Conservation (phyloP, 2,797 vertebrate species). For the Natrix natrix region DNA sequence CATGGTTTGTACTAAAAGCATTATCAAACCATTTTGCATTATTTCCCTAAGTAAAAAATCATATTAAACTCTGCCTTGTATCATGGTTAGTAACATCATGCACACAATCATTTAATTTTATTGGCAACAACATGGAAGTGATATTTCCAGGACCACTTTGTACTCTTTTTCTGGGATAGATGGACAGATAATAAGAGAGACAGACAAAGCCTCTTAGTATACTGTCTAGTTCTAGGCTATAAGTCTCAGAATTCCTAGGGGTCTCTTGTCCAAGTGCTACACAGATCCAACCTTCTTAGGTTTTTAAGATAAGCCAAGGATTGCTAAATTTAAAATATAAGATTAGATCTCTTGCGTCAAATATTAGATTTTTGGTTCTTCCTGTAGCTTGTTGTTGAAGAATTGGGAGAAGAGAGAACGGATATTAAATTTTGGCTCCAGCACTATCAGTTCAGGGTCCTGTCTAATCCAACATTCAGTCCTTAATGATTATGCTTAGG, state of each 20-base stretch:
- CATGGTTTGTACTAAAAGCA: not conserved
- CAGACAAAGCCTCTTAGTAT: not conserved
- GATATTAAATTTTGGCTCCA: not conserved
- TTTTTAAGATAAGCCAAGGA: not conserved
- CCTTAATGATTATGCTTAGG: not conserved
- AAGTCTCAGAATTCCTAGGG: not conserved
- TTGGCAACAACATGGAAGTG: not conserved
- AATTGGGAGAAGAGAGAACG: not conserved
- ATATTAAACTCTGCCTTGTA: not conserved
- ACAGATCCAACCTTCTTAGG: not conserved
- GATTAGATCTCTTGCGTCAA: not conserved
- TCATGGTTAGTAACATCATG: not conserved
- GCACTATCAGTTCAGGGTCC: not conserved
- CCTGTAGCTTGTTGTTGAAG: not conserved
- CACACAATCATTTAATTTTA: not conserved
- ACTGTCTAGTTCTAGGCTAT: not conserved
- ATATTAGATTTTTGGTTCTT: not conserved
- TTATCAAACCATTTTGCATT: not conserved
- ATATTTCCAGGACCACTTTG: not conserved
- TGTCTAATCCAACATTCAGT: not conserved
- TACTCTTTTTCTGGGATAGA: not conserved
- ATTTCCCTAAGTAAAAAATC: not conserved
- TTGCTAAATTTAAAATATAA: not conserved
- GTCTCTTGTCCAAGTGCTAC: not conserved
- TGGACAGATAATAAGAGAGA: not conserved